These are phyloP conservation scores for Pipistrellus kuhlii DNA, from an alignment of 2,797 vertebrate species.

Conservation along the genomic window DNA sequence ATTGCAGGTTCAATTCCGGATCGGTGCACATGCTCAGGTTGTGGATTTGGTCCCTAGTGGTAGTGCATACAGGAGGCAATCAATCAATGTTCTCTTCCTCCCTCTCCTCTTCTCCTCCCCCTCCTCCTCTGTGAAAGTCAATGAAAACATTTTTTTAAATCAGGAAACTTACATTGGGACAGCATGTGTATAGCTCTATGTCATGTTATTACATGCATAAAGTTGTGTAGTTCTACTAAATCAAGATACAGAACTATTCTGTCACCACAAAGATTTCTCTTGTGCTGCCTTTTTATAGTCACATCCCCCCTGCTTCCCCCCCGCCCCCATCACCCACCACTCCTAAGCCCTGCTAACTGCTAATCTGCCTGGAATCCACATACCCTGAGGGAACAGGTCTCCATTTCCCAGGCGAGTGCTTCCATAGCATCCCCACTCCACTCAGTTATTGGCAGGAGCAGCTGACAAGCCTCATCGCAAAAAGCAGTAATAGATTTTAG, in stretches of 20 bases:
- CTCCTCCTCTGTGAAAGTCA: too few relatives aligned
- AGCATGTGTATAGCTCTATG: background rate
- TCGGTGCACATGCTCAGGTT: too few relatives aligned
- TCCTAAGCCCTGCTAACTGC: too few relatives aligned
- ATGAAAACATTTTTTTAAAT: background rate
- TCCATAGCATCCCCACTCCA: background rate
- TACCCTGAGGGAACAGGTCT: background rate
- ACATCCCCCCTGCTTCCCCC: too few relatives aligned
- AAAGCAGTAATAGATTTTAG: background rate
- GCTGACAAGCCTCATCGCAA: background rate
- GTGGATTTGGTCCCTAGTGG: too few relatives aligned
- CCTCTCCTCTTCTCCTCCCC: too few relatives aligned
- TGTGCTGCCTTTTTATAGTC: background rate
- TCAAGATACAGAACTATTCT: background rate
- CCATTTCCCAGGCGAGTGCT: background rate
- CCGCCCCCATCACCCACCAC: background rate
- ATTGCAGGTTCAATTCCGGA: too few relatives aligned
- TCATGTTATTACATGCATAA: background rate
- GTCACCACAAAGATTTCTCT: background rate
- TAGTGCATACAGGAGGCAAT: too few relatives aligned
- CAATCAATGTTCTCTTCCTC: too few relatives aligned
- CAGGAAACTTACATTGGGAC: background rate
- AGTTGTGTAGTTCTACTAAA: background rate
- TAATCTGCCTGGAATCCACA: background rate
- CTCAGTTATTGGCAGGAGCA: background rate